phyloP scores from a whole-genome alignment of 2,888 invertebrate genomes.

The Melinopterus prodromus region DNA sequence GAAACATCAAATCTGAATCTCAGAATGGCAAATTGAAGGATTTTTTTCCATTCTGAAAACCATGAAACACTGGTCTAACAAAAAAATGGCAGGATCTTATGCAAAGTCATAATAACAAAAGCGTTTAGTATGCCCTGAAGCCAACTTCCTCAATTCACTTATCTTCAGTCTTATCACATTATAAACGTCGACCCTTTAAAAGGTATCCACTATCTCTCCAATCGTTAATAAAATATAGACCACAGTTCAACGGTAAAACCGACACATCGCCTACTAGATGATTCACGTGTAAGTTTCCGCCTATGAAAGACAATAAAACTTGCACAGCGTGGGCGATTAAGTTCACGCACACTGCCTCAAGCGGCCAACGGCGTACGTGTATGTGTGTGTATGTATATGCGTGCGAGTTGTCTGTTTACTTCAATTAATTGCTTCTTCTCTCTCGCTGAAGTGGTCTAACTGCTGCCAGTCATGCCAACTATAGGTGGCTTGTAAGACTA shows the following conservation, averaged over 20 bases:
- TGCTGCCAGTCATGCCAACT: constrained; percentile 44
- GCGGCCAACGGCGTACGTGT: background rate
- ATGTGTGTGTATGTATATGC: background rate
- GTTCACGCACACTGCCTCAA: constrained; percentile 23
- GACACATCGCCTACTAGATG: background rate
- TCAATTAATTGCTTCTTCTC: constrained; percentile 45
- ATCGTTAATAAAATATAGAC: constrained; percentile 8
- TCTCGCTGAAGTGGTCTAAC: constrained; percentile 43
- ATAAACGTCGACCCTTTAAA: too few relatives aligned
- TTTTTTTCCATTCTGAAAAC: too few relatives aligned
- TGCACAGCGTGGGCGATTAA: constrained; percentile 26
- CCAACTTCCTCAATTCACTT: too few relatives aligned
- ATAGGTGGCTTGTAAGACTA: constrained; percentile 28
- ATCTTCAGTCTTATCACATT: too few relatives aligned
- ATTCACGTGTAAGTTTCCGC: constrained; percentile 15
- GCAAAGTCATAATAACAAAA: too few relatives aligned
- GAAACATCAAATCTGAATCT: too few relatives aligned
- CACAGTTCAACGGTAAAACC: constrained; percentile 7
- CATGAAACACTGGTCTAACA: too few relatives aligned
- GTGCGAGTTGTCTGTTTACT: constrained; percentile 36
- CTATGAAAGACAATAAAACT: constrained; percentile 31
- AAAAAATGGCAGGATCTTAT: too few relatives aligned
- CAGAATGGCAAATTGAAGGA: too few relatives aligned
- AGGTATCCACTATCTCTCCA: background rate
- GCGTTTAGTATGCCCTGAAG: too few relatives aligned